Conservation (phyloP, 2,888 invertebrate genomes). For the Drosophila meridionalis region DNA sequence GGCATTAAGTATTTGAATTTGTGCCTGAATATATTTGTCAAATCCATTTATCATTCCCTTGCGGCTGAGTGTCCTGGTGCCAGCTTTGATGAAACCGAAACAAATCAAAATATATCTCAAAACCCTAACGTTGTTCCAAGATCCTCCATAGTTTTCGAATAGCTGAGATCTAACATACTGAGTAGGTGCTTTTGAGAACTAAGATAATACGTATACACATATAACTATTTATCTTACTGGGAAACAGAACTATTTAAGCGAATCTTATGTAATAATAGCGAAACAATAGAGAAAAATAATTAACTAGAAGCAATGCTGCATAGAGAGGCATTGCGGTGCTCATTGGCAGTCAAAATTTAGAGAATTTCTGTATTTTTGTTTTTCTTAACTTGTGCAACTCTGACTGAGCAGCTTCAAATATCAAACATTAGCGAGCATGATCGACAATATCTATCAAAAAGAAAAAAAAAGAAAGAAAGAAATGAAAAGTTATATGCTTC, state of each 20-base stretch:
- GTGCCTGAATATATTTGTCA: conserved; percentile 2
- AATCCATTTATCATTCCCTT: not conserved
- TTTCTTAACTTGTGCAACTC: not conserved
- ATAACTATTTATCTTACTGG: conserved; percentile 29
- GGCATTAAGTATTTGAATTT: conserved; percentile 1
- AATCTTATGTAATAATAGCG: conserved; percentile 12
- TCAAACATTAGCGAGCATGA: not conserved
- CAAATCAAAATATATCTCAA: conserved; percentile 38
- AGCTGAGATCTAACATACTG: conserved; percentile 4
- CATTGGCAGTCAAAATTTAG: conserved; percentile 14
- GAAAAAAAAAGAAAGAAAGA: not conserved
- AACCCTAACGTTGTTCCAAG: conserved; percentile 35
- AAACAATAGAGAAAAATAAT: conserved; percentile 9
- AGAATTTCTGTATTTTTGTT: not conserved
- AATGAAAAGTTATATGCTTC: not conserved
- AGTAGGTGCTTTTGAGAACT: conserved; percentile 45
- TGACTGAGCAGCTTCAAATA: conserved; percentile 1
- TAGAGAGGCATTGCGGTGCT: not conserved
- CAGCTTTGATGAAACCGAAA: conserved; percentile 12
- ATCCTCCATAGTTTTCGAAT: conserved; percentile 40
- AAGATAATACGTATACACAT: conserved; percentile 26
- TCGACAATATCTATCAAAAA: conserved; percentile 3
- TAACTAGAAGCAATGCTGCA: conserved; percentile 8
- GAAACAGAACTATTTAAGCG: conserved; percentile 33
- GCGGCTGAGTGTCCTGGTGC: conserved; percentile 20